Conservation (phyloP, 2,888 invertebrate genomes). For the Drosophila nigricruria region DNA sequence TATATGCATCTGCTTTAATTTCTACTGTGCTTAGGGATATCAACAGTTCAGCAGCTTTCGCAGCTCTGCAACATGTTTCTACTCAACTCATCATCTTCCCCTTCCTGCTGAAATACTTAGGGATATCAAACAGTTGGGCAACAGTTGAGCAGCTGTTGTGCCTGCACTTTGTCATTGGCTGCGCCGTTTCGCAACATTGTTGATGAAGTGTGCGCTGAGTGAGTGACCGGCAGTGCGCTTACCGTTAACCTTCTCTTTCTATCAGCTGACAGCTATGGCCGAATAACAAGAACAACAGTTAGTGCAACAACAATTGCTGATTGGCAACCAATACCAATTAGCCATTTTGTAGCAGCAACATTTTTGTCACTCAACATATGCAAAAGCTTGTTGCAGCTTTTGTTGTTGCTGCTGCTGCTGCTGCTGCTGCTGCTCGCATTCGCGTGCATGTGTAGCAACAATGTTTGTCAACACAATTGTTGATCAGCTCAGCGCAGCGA, state of each 20-base stretch:
- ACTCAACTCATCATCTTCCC: neutral
- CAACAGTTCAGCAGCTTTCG: neutral
- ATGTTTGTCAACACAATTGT: conserved; percentile 78
- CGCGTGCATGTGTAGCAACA: conserved; percentile 76
- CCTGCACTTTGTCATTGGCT: neutral
- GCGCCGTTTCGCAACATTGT: conserved; percentile 32
- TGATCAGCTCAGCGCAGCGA: conserved; percentile 40
- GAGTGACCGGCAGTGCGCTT: conserved; percentile 30
- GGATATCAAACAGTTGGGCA: neutral
- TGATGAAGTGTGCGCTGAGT: conserved; percentile 33
- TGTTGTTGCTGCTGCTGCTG: conserved; percentile 11
- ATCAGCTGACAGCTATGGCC: conserved; percentile 40
- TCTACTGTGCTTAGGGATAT: too few relatives aligned
- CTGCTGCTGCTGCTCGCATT: conserved; percentile 39
- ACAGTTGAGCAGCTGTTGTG: neutral
- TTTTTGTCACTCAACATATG: conserved; percentile 72
- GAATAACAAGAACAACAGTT: conserved; percentile 35
- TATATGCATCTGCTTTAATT: neutral
- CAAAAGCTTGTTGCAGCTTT: conserved; percentile 38
- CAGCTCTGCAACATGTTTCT: neutral
- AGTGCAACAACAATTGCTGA: conserved; percentile 59
- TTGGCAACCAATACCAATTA: conserved; percentile 76
- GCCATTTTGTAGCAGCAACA: conserved; percentile 79
- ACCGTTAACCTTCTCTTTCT: conserved; percentile 50
- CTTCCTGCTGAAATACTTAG: neutral